Percentiles rank a stretch among this genome's conserved stretches.
Evolutionary conservation across 2,113 vertebrate species (phyloP).

Genomic region (Pampusana beccarii): DNA sequence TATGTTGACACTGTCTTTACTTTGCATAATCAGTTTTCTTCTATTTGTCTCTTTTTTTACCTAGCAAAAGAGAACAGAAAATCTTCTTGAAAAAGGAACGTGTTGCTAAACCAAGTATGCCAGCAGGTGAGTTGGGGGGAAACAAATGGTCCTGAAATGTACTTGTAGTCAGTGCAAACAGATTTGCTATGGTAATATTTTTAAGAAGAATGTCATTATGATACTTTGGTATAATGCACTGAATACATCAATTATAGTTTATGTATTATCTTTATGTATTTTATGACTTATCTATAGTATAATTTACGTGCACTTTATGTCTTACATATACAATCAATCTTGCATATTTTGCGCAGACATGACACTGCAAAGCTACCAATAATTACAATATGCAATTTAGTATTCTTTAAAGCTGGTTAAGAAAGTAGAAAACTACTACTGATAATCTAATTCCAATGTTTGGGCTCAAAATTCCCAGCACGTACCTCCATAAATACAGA

Average conservation of each 20-base stretch:
- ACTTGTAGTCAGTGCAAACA: background rate
- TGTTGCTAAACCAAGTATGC: background rate
- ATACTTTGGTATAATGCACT: background rate
- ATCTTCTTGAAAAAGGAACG: background rate
- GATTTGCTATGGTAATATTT: background rate
- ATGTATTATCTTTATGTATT: background rate
- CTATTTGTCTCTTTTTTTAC: background rate
- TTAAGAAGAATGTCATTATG: background rate
- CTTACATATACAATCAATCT: background rate
- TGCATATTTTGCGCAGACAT: background rate
- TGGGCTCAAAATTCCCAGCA: background rate
- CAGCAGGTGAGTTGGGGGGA: background rate
- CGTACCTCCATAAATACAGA: background rate
- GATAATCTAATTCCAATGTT: background rate
- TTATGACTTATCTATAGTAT: background rate
- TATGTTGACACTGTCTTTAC: background rate
- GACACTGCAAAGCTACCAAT: background rate
- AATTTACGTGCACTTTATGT: background rate
- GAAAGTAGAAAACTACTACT: background rate
- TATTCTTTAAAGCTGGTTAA: background rate
- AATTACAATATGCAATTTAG: background rate
- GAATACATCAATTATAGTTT: background rate
- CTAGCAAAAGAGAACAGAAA: conserved; percentile 21
- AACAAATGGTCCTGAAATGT: background rate
- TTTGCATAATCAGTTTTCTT: background rate